Evolutionary conservation across 1,140 invertebrate species (phyloP), one percentile per base, ranked within the genome.

Genomic region (Drosophila grimshawi): DNA sequence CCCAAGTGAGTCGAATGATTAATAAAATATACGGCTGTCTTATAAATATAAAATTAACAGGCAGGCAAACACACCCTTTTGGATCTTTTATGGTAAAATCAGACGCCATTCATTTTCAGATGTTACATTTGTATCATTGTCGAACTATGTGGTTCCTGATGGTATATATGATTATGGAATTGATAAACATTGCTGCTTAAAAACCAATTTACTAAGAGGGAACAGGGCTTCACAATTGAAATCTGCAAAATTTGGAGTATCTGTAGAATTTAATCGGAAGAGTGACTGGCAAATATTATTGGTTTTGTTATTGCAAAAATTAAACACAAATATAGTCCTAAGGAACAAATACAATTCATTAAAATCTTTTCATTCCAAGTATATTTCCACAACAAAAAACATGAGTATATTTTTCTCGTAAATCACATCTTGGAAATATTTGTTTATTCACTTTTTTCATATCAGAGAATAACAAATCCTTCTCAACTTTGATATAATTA

Each of bases 101-200:
- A 32, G 32, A 70, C 60, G 55, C 60, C 68, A 69, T 73, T 61
- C 70, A 60, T 76, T 53, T 45, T 33, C 66, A 83, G 77, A 59
- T 66, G 69, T 72, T 78, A 85, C 81, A 75, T 80, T 86, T 82
- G 83, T 88, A 76, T 88, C 79, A 67, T 60, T 27, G 29, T 46
- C 41, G 7, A 48, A 46, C 39, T n/a, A 43, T 39, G 37, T 65
- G 67, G 35, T 41, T 41, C 41, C 57, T 48, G 59, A 45, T 41
- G 30, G 45, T 45, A 30, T 73, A 59, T 46, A 61, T 49, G 62
- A 70, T 75, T 53, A 41, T n/a, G 6, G 37, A 61, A 70, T 71
- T 59, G 56, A 70, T 62, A 70, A 70, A 63, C 27, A 56, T 29
- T 46, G 56, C 45, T 62, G 39, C 30, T 53, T 53, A 33, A 52